phyloP scores from a whole-genome alignment of 2,888 invertebrate genomes.

The Sclerodermus sp. region DNA sequence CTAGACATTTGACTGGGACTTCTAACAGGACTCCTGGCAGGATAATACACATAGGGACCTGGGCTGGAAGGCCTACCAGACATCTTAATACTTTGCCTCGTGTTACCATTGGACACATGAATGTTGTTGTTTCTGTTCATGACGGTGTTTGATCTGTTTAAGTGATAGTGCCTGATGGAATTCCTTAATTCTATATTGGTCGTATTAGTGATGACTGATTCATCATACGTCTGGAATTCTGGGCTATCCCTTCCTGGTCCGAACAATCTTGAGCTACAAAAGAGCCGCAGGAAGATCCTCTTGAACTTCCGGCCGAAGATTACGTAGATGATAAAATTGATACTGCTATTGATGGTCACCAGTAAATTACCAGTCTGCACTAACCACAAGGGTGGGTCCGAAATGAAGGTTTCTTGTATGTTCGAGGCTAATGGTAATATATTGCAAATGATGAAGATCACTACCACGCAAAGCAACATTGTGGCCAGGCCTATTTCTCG shows the following conservation, averaged over 20 bases:
- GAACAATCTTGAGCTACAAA: conserved; percentile 67
- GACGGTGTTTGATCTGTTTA: conserved; percentile 61
- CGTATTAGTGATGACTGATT: conserved; percentile 76
- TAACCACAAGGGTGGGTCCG: conserved; percentile 68
- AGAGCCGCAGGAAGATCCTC: conserved; percentile 78
- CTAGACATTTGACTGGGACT: conserved; percentile 43
- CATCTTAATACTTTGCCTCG: conserved; percentile 37
- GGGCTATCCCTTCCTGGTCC: conserved; percentile 67
- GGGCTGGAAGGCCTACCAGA: conserved; percentile 53
- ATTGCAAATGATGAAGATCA: conserved; percentile 93
- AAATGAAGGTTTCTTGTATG: conserved; percentile 79
- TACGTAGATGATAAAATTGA: conserved; percentile 97
- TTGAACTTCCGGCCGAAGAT: conserved; percentile 97
- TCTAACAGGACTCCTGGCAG: conserved; percentile 51
- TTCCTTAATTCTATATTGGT: conserved; percentile 68
- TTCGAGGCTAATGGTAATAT: conserved; percentile 83
- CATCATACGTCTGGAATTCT: conserved; percentile 76
- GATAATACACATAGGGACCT: conserved; percentile 63
- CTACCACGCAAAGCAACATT: conserved; percentile 92
- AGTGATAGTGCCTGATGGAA: conserved; percentile 63
- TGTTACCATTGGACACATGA: conserved; percentile 37
- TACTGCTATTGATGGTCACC: conserved; percentile 95
- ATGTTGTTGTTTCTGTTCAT: conserved; percentile 52
- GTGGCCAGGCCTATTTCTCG: conserved; percentile 93
- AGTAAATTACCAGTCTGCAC: conserved; percentile 86